Evolutionary conservation across 2,797 vertebrate species (phyloP).

Genomic region (Coregonus sp.): DNA sequence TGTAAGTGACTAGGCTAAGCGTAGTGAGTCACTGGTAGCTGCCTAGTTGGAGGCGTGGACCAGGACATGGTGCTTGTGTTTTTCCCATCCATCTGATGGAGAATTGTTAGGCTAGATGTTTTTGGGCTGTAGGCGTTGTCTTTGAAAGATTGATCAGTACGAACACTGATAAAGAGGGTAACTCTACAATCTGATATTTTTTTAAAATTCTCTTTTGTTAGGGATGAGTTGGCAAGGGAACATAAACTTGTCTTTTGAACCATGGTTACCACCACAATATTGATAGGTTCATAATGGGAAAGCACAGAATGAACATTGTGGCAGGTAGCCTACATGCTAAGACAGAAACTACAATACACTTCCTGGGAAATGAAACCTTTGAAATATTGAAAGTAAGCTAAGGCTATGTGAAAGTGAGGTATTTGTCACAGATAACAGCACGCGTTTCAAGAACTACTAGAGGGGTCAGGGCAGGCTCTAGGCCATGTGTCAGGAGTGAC

Average conservation of each 20-base stretch:
- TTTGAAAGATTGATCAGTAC: no score
- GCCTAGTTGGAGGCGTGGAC: not conserved
- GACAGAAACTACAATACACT: not conserved
- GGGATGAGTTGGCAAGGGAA: not conserved
- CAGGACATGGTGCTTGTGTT: not conserved
- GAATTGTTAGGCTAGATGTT: not conserved
- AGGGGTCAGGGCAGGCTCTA: not conserved
- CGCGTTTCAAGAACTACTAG: not conserved
- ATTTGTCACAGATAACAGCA: not conserved
- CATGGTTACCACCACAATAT: not conserved
- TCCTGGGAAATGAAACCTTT: not conserved
- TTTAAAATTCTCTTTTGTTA: not conserved
- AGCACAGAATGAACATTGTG: no score
- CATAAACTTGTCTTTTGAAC: not conserved
- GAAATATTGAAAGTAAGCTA: no score
- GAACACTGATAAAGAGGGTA: no score
- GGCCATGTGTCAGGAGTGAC: not conserved
- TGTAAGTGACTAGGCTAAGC: not conserved
- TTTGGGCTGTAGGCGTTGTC: not conserved
- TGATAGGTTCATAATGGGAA: no score
- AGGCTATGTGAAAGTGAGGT: not conserved
- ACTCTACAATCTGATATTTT: no score
- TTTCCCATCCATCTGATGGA: not conserved
- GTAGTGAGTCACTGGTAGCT: slow-evolving; percentile 14
- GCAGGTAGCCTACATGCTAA: not conserved